Base-by-base conservation (phyloP, 2,113 vertebrate genomes). In the Canis aureus region DNA sequence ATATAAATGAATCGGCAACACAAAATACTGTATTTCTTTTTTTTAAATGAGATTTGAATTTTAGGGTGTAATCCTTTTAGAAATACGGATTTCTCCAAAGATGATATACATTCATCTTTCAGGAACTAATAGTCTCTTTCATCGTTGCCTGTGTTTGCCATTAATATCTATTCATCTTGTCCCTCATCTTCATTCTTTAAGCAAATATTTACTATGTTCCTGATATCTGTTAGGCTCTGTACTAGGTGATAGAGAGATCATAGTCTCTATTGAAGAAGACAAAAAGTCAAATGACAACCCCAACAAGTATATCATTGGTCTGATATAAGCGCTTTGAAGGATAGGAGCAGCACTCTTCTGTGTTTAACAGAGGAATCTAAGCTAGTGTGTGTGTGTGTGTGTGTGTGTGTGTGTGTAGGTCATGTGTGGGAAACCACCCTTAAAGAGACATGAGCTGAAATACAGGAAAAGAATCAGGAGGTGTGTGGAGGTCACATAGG, bases 11-110 rank as follows among this genome's bases (percentile, higher is more conserved):
- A 67, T 76, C 49, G 16, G 12, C 27, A 83, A 62, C 19, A 38
- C 13, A 81, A 51, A 89, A 32, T 88, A 43, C 11, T 59, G 5
- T 89, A 5, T 67, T 22, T 81, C 16, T 51, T 53, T 15, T 85
- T 92, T 92, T 2, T 43, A 8, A 8, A 43, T 76, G 25, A 89
- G 88, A 20, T 79, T 94, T 90, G 15, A 89, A 81, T 29, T 57
- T 22, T 27, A 73, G 17, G 1, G 25, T 38, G 0, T 35, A 71
- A 9, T 95, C 15, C 2, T 94, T 92, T 17, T 64, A 79, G 11
- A 86, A 23, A 60, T 89, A 73, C 16, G 17, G 13, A n/a, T 74
- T 91, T 93, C 51, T 73, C 22, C 20, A 64, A 90, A 86, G 19
- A 53, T 57, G 60, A 53, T 59, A 78, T 5, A 25, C 29, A 71